phyloP scores from a whole-genome alignment of 2,113 vertebrate genomes.

The Brachirus orientalis region DNA sequence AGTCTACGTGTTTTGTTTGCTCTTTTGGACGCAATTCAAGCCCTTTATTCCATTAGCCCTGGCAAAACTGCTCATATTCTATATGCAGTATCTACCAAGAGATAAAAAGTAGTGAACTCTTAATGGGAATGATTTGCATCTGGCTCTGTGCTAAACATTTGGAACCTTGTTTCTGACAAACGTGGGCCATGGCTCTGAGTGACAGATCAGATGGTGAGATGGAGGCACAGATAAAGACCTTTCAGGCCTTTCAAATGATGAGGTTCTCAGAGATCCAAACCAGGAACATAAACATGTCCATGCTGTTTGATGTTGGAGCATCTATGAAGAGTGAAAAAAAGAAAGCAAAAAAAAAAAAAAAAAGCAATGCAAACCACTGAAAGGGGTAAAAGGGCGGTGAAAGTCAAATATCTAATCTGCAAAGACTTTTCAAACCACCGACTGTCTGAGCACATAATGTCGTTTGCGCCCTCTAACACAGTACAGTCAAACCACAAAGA shows the following conservation, averaged over 20 bases:
- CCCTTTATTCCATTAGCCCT: conserved; percentile 22
- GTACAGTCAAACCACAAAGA: conserved; percentile 48
- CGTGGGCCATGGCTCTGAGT: conserved; percentile 14
- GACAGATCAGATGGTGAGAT: conserved; percentile 69
- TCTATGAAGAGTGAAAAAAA: conserved; percentile 34
- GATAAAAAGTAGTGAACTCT: conserved; percentile 14
- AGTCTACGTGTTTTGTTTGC: conserved; percentile 22
- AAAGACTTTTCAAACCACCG: conserved; percentile 56
- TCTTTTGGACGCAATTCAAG: conserved; percentile 24
- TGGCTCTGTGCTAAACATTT: conserved; percentile 40
- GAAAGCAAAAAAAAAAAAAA: conserved; percentile 32
- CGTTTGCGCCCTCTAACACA: conserved; percentile 37
- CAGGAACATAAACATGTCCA: conserved; percentile 72
- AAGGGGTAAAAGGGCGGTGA: conserved; percentile 56
- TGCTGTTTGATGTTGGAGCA: conserved; percentile 73
- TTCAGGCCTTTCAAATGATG: conserved; percentile 67
- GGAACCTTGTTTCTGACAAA: conserved; percentile 37
- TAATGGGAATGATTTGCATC: conserved; percentile 19
- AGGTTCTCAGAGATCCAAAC: conserved; percentile 67
- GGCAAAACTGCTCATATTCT: conserved; percentile 23
- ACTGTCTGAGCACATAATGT: conserved; percentile 57
- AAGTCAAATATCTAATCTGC: conserved; percentile 65
- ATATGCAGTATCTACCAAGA: conserved; percentile 17
- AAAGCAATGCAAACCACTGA: conserved; percentile 65
- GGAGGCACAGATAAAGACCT: conserved; percentile 68